Evolutionary conservation across 1,140 invertebrate genomes (phyloP).

Genomic region (Caenorhabditis elegans): DNA sequence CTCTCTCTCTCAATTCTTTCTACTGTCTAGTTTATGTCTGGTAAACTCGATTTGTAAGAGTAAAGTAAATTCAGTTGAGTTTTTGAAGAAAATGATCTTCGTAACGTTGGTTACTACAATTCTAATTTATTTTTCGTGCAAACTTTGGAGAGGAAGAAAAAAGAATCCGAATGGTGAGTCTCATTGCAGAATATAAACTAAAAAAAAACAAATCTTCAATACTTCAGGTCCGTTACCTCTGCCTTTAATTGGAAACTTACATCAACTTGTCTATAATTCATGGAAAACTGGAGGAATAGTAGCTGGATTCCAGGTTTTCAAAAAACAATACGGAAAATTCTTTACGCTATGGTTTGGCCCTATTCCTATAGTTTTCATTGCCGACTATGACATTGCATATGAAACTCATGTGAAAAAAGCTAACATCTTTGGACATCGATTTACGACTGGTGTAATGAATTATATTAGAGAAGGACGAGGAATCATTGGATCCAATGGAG

Average conservation of each 20-base stretch:
- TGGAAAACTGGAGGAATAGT: background rate
- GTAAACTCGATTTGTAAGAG: too few relatives aligned
- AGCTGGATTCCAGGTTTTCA: conserved; percentile 12
- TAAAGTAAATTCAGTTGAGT: too few relatives aligned
- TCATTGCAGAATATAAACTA: too few relatives aligned
- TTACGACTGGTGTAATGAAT: background rate
- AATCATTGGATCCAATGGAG: conserved; percentile 63
- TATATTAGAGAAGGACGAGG: conserved; percentile 50
- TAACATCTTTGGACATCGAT: conserved; percentile 7
- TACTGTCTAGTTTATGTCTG: too few relatives aligned
- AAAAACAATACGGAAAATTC: conserved; percentile 37
- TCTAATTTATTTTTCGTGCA: too few relatives aligned
- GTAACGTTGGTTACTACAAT: too few relatives aligned
- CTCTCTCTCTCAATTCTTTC: too few relatives aligned
- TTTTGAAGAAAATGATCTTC: too few relatives aligned
- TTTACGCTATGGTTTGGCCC: conserved; percentile 41
- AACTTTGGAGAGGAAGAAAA: too few relatives aligned
- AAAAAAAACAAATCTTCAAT: too few relatives aligned
- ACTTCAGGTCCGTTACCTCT: conserved; percentile 37
- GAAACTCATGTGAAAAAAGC: conserved; percentile 40
- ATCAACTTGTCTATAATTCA: background rate
- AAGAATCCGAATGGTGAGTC: too few relatives aligned
- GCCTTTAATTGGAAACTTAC: conserved; percentile 31
- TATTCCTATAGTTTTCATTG: conserved; percentile 27
- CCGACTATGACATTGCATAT: conserved; percentile 31